phyloP scores from a whole-genome alignment of 2,888 invertebrate genomes.

The Diachrysia chrysitis region DNA sequence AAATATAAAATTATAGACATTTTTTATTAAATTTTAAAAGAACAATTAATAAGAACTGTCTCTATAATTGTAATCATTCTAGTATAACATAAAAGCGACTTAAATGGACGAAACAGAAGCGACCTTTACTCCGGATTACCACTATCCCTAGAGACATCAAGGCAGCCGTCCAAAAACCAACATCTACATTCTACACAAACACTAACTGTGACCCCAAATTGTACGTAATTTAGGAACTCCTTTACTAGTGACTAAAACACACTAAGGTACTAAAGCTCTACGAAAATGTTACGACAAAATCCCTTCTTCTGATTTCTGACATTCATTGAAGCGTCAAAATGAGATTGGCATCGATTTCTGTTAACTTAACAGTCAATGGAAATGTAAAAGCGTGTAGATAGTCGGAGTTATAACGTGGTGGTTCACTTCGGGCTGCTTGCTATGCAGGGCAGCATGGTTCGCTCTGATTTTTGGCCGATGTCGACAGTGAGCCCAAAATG shows the following conservation, averaged over 20 bases:
- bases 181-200: slow-evolving; percentile 55
- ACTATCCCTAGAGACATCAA: slow-evolving; percentile 45
- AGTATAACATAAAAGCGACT: slow-evolving; percentile 29
- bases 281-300: slow-evolving; percentile 18
- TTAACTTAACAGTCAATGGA: slow-evolving; percentile 44
- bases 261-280: slow-evolving; percentile 19
- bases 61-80: neutral
- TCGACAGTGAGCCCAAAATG: slow-evolving; percentile 84
- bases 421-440: slow-evolving; percentile 73
- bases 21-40: neutral
- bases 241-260: slow-evolving; percentile 22
- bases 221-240: slow-evolving; percentile 43
- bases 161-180: slow-evolving; percentile 45
- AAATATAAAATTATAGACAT: neutral
- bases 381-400: slow-evolving; percentile 40
- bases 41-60: neutral
- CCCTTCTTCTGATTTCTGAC: slow-evolving; percentile 19
- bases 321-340: slow-evolving; percentile 41
- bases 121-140: slow-evolving; percentile 50
- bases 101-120: slow-evolving; percentile 36
- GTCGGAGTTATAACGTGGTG: slow-evolving; percentile 22
- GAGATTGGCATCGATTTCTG: slow-evolving; percentile 39
- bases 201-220: slow-evolving; percentile 47
- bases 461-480: slow-evolving; percentile 86
- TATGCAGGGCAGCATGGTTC: slow-evolving; percentile 81